Conservation (phyloP, 2,113 vertebrate species). For the Tachysurus fulvidraco region DNA sequence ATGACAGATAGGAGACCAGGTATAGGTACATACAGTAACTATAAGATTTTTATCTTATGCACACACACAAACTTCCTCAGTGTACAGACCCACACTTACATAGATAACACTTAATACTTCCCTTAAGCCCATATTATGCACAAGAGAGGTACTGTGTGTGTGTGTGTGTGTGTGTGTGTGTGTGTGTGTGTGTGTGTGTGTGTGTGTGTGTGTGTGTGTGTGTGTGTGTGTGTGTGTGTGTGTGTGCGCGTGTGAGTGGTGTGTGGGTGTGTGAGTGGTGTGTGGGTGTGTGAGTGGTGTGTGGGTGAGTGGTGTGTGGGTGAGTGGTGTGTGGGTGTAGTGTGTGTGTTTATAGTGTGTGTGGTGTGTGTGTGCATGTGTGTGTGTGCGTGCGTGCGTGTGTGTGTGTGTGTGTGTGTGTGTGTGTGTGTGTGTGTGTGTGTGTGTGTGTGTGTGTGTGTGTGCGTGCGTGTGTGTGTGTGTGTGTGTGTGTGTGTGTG, state of each 20-base stretch:
- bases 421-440: not conserved
- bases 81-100: not conserved
- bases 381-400: not conserved
- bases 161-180: not conserved
- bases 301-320: not conserved
- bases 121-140: not conserved
- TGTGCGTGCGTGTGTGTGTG: too few relatives aligned
- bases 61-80: constrained; percentile 7
- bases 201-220: not conserved
- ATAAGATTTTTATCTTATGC: not conserved
- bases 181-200: constrained; percentile 23
- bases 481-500: not conserved
- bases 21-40: not conserved
- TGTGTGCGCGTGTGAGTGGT: too few relatives aligned
- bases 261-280: not conserved
- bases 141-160: not conserved
- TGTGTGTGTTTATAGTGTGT: constrained; percentile 13
- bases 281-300: constrained; percentile 12
- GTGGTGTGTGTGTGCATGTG: not conserved
- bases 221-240: too few relatives aligned
- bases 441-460: too few relatives aligned
- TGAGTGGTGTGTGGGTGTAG: not conserved
- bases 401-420: constrained; percentile 22
- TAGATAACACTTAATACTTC: constrained; percentile 5
- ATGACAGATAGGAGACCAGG: constrained; percentile 34